Base-by-base conservation (phyloP, 1,140 invertebrate genomes). In the Limonius californicus region DNA sequence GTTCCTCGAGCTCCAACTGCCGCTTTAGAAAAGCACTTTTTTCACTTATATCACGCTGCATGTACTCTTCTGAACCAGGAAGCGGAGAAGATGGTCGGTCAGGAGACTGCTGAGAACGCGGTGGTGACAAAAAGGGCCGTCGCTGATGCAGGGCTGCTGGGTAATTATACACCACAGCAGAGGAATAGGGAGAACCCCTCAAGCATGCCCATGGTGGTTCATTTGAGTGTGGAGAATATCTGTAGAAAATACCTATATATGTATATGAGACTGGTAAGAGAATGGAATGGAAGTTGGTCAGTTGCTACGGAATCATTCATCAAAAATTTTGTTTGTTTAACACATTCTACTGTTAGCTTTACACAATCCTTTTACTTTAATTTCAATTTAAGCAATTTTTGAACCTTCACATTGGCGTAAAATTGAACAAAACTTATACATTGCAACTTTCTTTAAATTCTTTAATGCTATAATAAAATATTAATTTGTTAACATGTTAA, bases 1-100 rank as follows among this genome's bases (percentile, higher is more conserved):
- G 35, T 42, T 54, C 45, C 35, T 61, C 11, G 11, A 32, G 14
- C 30, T 50, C 64, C 30, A 74, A 57, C 19, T 69, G 68, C 39
- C 67, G 63, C 64, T 71, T 74, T 54, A 74, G 70, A 50, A 70
- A 66, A 21, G 70, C 69, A 61, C 70, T 72, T 16, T 66, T 70
- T 59, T 72, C 54, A 65, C 69, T 43, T 20, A 74, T 72, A 62
- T 74, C 69, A 6, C 59, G 57, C 19, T 57, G 60, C 30, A 64
- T 71, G 54, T 68, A 71, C 57, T 74, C 72, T 55, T 74, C 72
- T 62, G 60, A 69, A 7, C 72, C 72, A 16, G 65, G 62, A 32
- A 69, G 57, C 12, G 72, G 72, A 30, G 70, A 70, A 21, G 42
- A 7, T 18, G 70, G 45, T 27, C 53, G 7, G 2, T 11, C 16